Evolutionary conservation across 2,888 invertebrate genomes (phyloP).

Genomic region (Lydus trimaculatus): DNA sequence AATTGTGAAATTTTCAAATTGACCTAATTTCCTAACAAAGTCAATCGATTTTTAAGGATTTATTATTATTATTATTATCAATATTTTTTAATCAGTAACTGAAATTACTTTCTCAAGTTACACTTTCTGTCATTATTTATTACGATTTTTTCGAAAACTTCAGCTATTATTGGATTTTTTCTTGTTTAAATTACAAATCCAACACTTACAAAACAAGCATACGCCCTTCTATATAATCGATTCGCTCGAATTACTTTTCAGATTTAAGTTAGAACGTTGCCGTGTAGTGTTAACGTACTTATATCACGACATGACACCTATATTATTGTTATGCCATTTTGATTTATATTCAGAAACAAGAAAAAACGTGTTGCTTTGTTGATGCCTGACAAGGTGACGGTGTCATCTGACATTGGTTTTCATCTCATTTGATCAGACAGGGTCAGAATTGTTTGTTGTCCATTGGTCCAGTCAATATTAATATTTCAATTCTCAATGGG

Average conservation of each 20-base stretch:
- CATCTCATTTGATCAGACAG: neutral
- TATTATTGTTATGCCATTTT: neutral
- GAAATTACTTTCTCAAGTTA: neutral
- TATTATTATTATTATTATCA: too few species aligned
- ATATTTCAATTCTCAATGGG: constrained; percentile 50
- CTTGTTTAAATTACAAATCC: too few species aligned
- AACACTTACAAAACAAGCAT: neutral
- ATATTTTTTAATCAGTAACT: neutral
- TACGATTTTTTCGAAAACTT: neutral
- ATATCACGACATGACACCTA: neutral
- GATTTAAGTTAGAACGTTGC: neutral
- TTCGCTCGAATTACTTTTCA: neutral
- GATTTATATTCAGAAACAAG: neutral
- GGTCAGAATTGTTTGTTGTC: neutral
- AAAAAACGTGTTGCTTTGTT: neutral
- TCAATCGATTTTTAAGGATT: neutral
- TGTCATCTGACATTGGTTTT: neutral
- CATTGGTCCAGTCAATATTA: constrained; percentile 31
- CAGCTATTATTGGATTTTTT: too few species aligned
- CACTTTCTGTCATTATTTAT: neutral
- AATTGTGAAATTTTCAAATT: constrained; percentile 7
- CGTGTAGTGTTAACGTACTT: neutral
- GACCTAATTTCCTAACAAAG: neutral
- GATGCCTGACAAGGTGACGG: neutral
- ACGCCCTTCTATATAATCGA: neutral